Evolutionary conservation across 23 tunicate genomes (phyloP), one percentile per base, ranked within the genome.

Genomic region (Halocynthia roretzi): DNA sequence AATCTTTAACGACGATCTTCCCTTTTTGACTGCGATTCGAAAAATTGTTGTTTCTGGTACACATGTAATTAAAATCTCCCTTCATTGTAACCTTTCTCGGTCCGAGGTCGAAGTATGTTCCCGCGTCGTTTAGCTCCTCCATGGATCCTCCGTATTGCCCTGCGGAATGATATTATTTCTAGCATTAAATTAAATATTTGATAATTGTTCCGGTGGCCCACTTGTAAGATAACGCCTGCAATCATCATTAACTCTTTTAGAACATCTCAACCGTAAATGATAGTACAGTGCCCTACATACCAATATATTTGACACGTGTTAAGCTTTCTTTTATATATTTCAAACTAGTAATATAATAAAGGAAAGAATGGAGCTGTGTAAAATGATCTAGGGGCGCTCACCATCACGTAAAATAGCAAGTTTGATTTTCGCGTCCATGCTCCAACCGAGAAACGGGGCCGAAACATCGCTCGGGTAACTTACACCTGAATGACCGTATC

Each of bases 1-100:
- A 80, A 52, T 80, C 63, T 8, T 76, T 74, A 14, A 88, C 99
- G 0, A 84, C 50, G 55, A 94, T 58, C 71, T 78, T 94, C 10
- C 99, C 99, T 72, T 94, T 94, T 70, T 94, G 99, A 65, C 96
- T 89, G 54, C 99, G 73, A 81, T 94, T 88, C 8, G 91, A 84
- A 56, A 94, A 94, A 78, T 94, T 88, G 81, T 94, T 94, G 78
- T 94, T 94, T 54, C 99, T 71, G 2, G 95, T 85, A 52, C 91
- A 88, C 87, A 92, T 82, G 93, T 92, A 92, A 69, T 86, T 76
- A 78, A 60, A 92, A 54, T 65, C 84, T 7, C 98, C 98, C 0
- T 87, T 12, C 74, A 62, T 68, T 17, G 98, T 92, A 22, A 92
- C 84, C 69, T 82, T 92, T 17, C 85, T 82, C 44, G 82, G 85